Evolutionary conservation across 2,113 vertebrate genomes (phyloP), one percentile per base, ranked within the genome.

Genomic region (Laterallus jamaicensis): DNA sequence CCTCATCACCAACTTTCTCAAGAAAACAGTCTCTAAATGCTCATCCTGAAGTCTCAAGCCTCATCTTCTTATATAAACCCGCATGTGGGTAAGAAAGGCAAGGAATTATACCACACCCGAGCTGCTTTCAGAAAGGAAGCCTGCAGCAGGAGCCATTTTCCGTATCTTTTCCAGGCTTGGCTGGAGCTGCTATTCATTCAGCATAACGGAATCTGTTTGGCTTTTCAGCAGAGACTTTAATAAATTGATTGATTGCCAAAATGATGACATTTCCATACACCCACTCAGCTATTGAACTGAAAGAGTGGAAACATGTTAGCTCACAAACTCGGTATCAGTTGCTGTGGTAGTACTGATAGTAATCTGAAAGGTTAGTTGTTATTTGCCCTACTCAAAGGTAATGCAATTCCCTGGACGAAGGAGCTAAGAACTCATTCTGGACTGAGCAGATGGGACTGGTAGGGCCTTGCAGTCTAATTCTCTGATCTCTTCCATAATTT

Each of bases 191-290:
- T 92, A 44, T 86, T 90, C 71, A 74, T 97, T 96, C 86, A 92
- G 47, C 29, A 17, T 58, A 96, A 90, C 87, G 92, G 88, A 97
- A 82, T 85, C 90, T 40, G n/a, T 86, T 84, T 97, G 95, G 90
- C 90, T 74, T 94, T 91, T 95, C 70, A 82, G 90, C 13, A 0
- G 59, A 86, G 84, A 86, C 60, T 88, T 94, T 94, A 96, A 82
- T 90, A 93, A 95, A 90, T 77, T 97, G 96, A 96, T 84, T 96
- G 96, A 97, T 97, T 96, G 97, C 96, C 96, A 96, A 91, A 96
- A 96, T 5, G 96, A 97, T 97, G 97, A 79, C 96, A 97, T 97
- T 97, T 97, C 69, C 80, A 91, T 93, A 91, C 86, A 95, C 95
- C 90, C 94, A 96, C 93, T 96, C 93, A 78, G 79, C 90, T 95